Base-by-base conservation (phyloP, 2,888 invertebrate species). In the Geophilus truncorum region DNA sequence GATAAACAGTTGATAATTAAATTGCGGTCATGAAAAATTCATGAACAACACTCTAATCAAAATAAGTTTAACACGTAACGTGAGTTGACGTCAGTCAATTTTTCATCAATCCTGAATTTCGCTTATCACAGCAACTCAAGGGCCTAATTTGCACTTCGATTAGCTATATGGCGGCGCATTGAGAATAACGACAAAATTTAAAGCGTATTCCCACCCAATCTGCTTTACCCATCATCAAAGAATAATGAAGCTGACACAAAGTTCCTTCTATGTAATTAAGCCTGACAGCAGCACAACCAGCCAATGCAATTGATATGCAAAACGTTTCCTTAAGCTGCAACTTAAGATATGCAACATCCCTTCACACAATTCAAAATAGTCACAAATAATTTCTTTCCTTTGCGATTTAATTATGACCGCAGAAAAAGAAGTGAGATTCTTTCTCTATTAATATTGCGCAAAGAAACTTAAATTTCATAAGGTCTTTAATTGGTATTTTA, bases 201-300 rank as follows among this genome's bases (percentile, higher is more conserved):
- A 62, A 62, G 62, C 62, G 25, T 62, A 62, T 62, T 62, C 9
- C 62, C 28, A 62, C 62, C 28, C 62, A 62, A 23, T 62, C 62
- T 62, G 23, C 25, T 3, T 28, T 62, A 23, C 62, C 62, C 25
- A 28, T 28, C 62, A 62, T 25, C 62, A 62, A 23, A 62, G 62
- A 62, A 62, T 62, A 62, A 62, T 62, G 62, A 62, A 62, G 62
- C 62, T 62, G 62, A 62, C 62, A 62, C 62, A 62, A 62, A 62
- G 62, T 62, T 62, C 12, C 62, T 62, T 62, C 62, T 62, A 62
- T 62, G 62, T 62, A 62, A 62, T 62, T 62, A 62, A 62, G 15
- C 62, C 62, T 62, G 62, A 62, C 62, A 62, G 62, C 62, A 25
- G 62, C 62, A 62, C 62, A 62, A 62, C 25, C 62, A 62, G 15